These are phyloP conservation scores for Premnoplex brunnescens DNA, from an alignment of 2,797 vertebrate genomes.

Conservation along the genomic window DNA sequence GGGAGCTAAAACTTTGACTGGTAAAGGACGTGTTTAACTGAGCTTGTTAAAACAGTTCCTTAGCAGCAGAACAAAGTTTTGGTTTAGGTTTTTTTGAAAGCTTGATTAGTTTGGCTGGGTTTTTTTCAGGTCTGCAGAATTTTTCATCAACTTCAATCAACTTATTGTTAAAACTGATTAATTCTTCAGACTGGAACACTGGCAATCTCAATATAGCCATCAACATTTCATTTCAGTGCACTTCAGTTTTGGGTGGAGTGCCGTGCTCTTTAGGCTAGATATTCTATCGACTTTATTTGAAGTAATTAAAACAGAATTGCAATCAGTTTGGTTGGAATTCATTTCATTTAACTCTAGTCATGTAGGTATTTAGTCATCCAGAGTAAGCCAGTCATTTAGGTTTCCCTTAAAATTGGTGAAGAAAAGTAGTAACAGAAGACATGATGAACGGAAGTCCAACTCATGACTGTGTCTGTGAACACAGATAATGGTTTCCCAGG, in stretches of 20 bases:
- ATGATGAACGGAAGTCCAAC: not conserved
- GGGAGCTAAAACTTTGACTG: not conserved
- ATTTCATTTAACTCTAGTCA: not conserved
- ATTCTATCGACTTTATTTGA: not conserved
- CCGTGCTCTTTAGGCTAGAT: not conserved
- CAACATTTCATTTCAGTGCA: not conserved
- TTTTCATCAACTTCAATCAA: conserved; percentile 11
- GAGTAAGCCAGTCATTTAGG: not conserved
- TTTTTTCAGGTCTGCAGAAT: not conserved
- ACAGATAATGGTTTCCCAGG: not conserved
- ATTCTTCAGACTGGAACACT: conserved; percentile 2
- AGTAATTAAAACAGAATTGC: conserved; percentile 46
- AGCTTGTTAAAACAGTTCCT: conserved; percentile 2
- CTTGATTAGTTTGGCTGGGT: not conserved
- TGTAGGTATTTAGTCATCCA: not conserved
- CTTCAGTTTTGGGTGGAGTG: not conserved
- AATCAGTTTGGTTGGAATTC: not conserved
- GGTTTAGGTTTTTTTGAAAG: not conserved
- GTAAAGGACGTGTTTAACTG: not conserved
- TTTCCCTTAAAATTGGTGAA: not conserved
- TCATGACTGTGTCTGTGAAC: not conserved
- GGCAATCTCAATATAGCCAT: conserved; percentile 33
- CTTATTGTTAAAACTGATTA: conserved; percentile 18
- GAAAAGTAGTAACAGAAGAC: not conserved
- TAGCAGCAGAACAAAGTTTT: not conserved